Evolutionary conservation across 2,113 vertebrate species (phyloP), one percentile per base, ranked within the genome.

Genomic region (Bubo scandiacus): DNA sequence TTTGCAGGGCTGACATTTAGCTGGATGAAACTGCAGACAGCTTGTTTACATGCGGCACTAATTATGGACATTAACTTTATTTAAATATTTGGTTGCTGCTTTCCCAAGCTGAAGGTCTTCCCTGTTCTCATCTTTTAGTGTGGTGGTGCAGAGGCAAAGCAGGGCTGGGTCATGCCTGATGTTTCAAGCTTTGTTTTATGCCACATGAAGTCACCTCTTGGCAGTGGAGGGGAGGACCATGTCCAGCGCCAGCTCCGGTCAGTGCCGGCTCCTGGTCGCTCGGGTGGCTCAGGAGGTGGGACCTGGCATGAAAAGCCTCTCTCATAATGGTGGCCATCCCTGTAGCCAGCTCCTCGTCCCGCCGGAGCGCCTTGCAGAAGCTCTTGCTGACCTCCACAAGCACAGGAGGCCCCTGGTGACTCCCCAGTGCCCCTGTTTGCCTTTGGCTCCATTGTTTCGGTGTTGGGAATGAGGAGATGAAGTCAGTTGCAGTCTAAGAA

Each of bases 11-110:
- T 95, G 95, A 88, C 52, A 11, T 86, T 81, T 75, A 70, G 59
- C 95, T 81, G 96, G 93, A 68, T 83, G 94, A n/a, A 59, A 32
- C 83, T 78, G 79, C 90, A 86, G 82, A 16, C 63, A 17, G 85
- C 93, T 83, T 92, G 57, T 96, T 97, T 93, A 67, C 7, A 15
- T 59, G 86, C 40, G 42, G 59, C 15, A 15, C 86, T 93, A 86
- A 93, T 88, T 92, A 57, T 0, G 83, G 87, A 12, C 71, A 6
- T 57, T 45, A 36, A 59, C 95, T 88, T 11, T 17, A 7, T 71
- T 85, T 49, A 62, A 27, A 77, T 54, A 30, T 87, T 94, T 72
- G 83, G 92, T 42, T 81, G 72, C 70, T 78, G 85, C 79, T 94
- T 73, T 94, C 82, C 67, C 79, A 38, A 13, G 83, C 87, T 54